A percentile compares a stretch with the other conserved stretches of the same genome.
phyloP scores from a whole-genome alignment of 2,113 vertebrate species.

The Datnioides undecimradiatus region DNA sequence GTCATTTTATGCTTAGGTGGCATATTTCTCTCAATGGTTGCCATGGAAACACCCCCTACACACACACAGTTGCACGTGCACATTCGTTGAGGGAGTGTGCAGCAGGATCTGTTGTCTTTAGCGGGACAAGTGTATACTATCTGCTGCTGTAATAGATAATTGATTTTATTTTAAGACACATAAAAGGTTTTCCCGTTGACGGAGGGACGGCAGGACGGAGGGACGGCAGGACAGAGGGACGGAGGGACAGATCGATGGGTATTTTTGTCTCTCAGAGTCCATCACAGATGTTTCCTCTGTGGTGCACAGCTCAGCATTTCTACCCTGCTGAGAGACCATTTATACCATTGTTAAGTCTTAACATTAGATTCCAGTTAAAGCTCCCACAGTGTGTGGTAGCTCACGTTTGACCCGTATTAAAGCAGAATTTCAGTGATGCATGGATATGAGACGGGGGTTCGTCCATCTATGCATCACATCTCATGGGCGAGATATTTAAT shows the following conservation, averaged over 20 bases:
- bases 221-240: background rate
- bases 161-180: no score
- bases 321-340: background rate
- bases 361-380: background rate
- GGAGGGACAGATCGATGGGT: background rate
- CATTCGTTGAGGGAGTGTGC: constrained; percentile 30
- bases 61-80: no score
- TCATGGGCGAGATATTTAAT: no score
- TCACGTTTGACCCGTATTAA: no score
- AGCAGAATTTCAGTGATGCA: background rate
- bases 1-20: constrained; percentile 58
- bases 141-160: background rate
- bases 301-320: background rate
- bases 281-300: background rate
- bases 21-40: constrained; percentile 63
- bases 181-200: no score
- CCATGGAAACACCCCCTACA: constrained; percentile 56
- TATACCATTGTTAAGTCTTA: background rate
- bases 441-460: no score
- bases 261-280: background rate
- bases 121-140: background rate
- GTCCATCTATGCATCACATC: no score
- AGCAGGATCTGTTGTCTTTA: background rate
- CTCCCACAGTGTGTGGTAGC: no score
- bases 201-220: no score